Conservation (phyloP, 2,113 vertebrate species). For the Myotis davidii region DNA sequence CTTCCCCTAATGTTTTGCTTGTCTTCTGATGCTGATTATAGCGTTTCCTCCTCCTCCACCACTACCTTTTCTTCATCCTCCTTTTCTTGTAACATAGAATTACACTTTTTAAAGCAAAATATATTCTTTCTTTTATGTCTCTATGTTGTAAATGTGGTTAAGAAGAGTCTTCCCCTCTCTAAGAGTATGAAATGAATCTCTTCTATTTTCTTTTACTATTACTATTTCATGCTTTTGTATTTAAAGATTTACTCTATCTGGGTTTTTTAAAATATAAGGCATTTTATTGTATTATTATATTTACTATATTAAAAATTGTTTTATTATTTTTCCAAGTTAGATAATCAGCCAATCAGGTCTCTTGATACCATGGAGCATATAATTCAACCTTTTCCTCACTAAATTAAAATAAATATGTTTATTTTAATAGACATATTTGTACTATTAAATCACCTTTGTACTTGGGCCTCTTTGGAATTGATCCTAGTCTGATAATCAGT, state of each 20-base stretch:
- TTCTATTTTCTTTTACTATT: conserved; percentile 18
- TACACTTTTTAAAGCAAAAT: background rate
- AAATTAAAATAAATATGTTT: conserved; percentile 10
- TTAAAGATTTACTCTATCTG: background rate
- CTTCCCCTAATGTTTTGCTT: conserved; percentile 1
- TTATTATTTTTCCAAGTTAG: background rate
- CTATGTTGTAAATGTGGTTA: background rate
- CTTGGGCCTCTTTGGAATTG: background rate
- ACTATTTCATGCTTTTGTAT: conserved; percentile 5
- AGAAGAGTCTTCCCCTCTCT: background rate
- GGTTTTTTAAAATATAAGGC: background rate
- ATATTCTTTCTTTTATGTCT: background rate
- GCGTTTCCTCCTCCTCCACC: background rate
- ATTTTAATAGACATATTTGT: too few relatives aligned
- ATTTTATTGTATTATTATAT: background rate
- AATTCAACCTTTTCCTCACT: background rate
- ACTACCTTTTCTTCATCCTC: background rate
- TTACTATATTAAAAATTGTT: background rate
- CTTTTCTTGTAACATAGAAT: background rate
- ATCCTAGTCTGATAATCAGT: background rate
- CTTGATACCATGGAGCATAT: background rate
- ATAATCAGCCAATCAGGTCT: background rate
- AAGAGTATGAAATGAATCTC: background rate
- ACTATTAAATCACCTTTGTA: background rate
- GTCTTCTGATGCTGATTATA: background rate